Evolutionary conservation across 2,797 vertebrate genomes (phyloP), one percentile per base, ranked within the genome.

Genomic region (Dromococcyx pavoninus): DNA sequence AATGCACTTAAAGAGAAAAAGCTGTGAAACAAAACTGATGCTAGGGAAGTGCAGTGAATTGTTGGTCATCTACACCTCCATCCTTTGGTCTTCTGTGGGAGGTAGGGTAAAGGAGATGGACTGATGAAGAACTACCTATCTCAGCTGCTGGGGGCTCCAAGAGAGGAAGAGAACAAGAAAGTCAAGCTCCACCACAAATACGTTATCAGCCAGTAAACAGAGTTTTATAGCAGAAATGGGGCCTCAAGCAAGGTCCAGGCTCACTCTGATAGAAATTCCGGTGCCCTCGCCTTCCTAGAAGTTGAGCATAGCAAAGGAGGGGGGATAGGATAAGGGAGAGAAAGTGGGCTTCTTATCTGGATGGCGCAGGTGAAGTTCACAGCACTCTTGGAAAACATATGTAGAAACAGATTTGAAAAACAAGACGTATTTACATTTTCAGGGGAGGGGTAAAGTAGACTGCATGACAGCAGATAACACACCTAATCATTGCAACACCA

Each of bases 281-380:
- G 53, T 46, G 33, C 44, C 70, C 64, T 61, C 71, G n/a, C 33
- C 57, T 84, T 89, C 74, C 76, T 64, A 27, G 61, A 96, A 90
- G 67, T 18, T 50, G 57, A 86, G 69, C 69, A 74, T 43, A 85
- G 78, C 53, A 79, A 58, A 62, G 33, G 66, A 48, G 89, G 65
- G 67, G n/a, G 54, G 89, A 41, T 15, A 89, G 74, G 33, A 81
- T 78, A 95, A 92, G 79, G 65, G 35, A 65, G 24, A 41, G 92
- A 77, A 83, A 92, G 48, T 13, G 24, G 4, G 7, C 27, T 76
- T 41, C 94, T 96, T 97, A 97, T 97, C 96, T 91, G 56, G 24
- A 51, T 8, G 0, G 41, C 44, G 89, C 95, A 96, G 89, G 91
- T 95, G 89, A 95, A 70, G 66, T 46, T 66, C 70, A 32, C 72